These are phyloP conservation scores for Drosophila nannoptera DNA, from an alignment of 1,140 invertebrate genomes.

Conservation along the genomic window DNA sequence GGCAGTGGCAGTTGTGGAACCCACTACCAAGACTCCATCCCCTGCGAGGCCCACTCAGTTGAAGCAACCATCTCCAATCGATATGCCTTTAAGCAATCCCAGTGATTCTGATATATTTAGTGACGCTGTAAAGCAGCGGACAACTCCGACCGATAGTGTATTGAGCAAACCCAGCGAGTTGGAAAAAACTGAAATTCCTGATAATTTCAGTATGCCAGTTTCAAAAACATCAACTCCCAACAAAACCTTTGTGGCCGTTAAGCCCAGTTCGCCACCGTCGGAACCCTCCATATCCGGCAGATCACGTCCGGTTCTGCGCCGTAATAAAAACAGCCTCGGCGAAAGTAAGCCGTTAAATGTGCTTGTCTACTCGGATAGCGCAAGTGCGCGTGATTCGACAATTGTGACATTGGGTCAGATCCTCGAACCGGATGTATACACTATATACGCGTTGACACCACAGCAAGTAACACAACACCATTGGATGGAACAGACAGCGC, in stretches of 20 bases:
- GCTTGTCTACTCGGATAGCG: constrained; percentile 89
- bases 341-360: constrained; percentile 88
- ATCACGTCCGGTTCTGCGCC: constrained; percentile 48
- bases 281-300: constrained; percentile 15
- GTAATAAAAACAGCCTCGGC: constrained; percentile 59
- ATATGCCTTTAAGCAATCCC: constrained; percentile 17
- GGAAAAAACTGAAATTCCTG: constrained; percentile 24
- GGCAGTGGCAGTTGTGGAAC: constrained; percentile 59
- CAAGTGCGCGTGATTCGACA: constrained; percentile 85
- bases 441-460: constrained; percentile 85
- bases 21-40: constrained; percentile 52
- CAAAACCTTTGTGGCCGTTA: constrained; percentile 49
- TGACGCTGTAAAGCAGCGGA: constrained; percentile 23
- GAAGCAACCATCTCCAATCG: background rate
- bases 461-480: constrained; percentile 82
- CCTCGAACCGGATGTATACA: constrained; percentile 87
- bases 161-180: constrained; percentile 43
- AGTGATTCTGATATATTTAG: constrained; percentile 44
- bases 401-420: constrained; percentile 84
- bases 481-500: constrained; percentile 86
- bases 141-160: constrained; percentile 14
- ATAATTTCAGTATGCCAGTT: background rate
- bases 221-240: constrained; percentile 20
- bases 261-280: constrained; percentile 31
- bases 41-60: constrained; percentile 38